Conservation (phyloP, 2,113 vertebrate species). For the Caranx melampygus region DNA sequence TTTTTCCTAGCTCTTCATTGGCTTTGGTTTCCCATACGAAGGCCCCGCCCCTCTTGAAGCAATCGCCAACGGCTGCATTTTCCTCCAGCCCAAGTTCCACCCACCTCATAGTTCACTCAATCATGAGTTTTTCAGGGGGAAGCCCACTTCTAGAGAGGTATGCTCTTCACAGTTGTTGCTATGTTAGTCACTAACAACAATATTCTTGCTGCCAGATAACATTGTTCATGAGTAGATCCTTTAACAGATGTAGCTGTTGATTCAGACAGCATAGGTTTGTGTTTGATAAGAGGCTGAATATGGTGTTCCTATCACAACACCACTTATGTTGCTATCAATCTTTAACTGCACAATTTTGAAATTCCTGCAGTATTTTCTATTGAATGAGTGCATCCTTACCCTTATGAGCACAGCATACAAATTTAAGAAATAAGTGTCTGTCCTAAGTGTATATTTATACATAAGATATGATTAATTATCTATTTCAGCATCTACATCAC, state of each 20-base stretch:
- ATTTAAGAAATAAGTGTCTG: background rate
- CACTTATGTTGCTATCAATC: background rate
- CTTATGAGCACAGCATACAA: background rate
- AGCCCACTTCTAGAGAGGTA: slow-evolving; percentile 95
- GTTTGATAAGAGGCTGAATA: background rate
- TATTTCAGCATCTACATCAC: background rate
- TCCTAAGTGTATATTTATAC: background rate
- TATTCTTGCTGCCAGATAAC: background rate
- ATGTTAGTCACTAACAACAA: background rate
- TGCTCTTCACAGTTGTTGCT: slow-evolving; percentile 7
- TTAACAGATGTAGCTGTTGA: background rate
- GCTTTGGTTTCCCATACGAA: slow-evolving; percentile 98
- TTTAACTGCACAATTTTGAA: background rate
- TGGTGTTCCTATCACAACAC: background rate
- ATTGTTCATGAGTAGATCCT: background rate
- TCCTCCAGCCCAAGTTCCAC: slow-evolving; percentile 93
- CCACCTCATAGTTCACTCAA: slow-evolving; percentile 96
- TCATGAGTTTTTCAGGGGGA: slow-evolving; percentile 97
- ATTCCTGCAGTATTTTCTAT: background rate
- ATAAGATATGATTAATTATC: background rate
- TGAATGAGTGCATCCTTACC: background rate
- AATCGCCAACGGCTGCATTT: slow-evolving; percentile 96
- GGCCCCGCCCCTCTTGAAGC: slow-evolving; percentile 97
- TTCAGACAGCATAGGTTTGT: background rate
- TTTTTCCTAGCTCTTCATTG: slow-evolving; percentile 92